Evolutionary conservation across 2,113 vertebrate species (phyloP), one percentile per base, ranked within the genome.

Genomic region (Carassius carassius): DNA sequence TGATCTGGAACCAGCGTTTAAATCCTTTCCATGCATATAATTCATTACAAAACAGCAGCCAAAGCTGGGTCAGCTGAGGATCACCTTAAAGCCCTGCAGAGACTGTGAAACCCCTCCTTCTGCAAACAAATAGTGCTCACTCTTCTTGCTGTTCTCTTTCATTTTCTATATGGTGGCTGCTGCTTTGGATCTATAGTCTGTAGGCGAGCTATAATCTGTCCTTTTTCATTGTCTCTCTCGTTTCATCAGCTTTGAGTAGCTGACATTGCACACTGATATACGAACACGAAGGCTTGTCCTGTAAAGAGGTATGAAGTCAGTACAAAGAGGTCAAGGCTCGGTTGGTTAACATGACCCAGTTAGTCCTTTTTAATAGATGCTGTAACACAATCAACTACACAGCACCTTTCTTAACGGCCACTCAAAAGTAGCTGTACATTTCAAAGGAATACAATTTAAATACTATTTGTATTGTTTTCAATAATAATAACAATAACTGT

Each of bases 241-340:
- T 54, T 54, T 29, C 8, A 51, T 51, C 23, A 10, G 56, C 41
- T 65, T 2, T 25, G n/a, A 49, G 25, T 12, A 47, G 21, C 35
- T 76, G 73, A 32, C 23, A 9, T 19, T 19, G 25, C 16, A 25
- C 29, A 54, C 25, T 37, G 56, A 63, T 63, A 21, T 41, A 80
- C 60, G 23, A 82, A 76, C 32, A 49, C n/a, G 77, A 89, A 86
- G 84, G 78, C 90, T 47, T 85, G 47, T 32, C 17, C 60, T 25
- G 29, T 2, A 29, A 29, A 29, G 29, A 29, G 29, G 29, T 29
- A 29, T 29, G 29, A 29, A 16, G 8, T 21, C 47, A 54, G 32
- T 47, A 32, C 1, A 1, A 49, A 76, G 41, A 76, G 74, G 74
- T 76, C 74, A 76, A 76, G 7, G 23, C 12, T 11, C 32, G 47